phyloP scores from a whole-genome alignment of 2,888 invertebrate genomes.

The Elysia crispata region DNA sequence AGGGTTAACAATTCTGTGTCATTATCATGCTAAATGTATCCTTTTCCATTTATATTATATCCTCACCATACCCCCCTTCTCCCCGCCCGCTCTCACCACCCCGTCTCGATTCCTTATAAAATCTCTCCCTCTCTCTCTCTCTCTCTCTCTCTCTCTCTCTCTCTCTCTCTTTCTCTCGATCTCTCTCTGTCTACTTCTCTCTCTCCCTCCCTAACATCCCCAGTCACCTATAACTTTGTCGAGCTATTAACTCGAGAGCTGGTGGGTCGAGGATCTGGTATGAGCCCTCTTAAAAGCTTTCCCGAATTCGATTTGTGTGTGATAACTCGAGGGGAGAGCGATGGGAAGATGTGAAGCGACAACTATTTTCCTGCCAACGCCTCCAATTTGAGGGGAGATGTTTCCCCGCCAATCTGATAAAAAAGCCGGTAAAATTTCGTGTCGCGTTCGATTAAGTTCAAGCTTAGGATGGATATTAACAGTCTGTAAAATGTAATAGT shows the following conservation, averaged over 20 bases:
- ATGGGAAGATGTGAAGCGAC: slow-evolving; percentile 43
- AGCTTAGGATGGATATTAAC: too few relatives aligned
- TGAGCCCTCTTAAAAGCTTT: slow-evolving; percentile 41
- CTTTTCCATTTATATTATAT: too few relatives aligned
- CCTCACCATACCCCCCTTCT: too few relatives aligned
- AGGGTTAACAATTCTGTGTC: too few relatives aligned
- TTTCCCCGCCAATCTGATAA: slow-evolving; percentile 12
- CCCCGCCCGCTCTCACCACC: not conserved
- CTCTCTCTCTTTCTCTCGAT: slow-evolving; percentile 30
- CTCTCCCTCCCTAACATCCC: not conserved
- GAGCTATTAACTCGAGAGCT: too few relatives aligned
- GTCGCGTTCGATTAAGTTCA: too few relatives aligned
- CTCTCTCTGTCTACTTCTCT: not conserved
- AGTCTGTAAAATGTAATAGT: too few relatives aligned
- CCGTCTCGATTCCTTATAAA: not conserved
- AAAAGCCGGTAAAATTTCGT: slow-evolving; percentile 18
- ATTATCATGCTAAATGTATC: too few relatives aligned
- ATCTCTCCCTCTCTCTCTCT: not conserved
- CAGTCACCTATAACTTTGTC: not conserved
- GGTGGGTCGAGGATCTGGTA: too few relatives aligned
- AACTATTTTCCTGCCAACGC: slow-evolving; percentile 40
- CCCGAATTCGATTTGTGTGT: slow-evolving; percentile 44
- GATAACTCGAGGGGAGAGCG: slow-evolving; percentile 35
- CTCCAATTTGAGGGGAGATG: slow-evolving; percentile 45
- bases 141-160: slow-evolving; percentile 14